Base-by-base conservation (phyloP, 2,113 vertebrate genomes). In the Rhizomys pruinosus region DNA sequence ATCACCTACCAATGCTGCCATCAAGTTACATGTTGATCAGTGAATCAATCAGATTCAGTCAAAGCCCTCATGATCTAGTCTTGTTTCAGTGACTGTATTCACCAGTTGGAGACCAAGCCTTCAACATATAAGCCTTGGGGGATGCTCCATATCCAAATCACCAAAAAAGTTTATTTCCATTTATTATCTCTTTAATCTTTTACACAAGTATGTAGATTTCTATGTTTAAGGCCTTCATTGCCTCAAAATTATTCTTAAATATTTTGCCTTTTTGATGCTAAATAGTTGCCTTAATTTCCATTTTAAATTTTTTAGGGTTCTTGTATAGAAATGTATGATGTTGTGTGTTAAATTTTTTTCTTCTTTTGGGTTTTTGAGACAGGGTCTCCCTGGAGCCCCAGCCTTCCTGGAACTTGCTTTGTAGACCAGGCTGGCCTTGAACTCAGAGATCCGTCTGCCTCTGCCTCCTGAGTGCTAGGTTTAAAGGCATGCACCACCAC, bases 301-400 rank as follows among this genome's bases (percentile, higher is more conserved):
- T 76, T 93, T 89, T 55, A 25, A 63, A 39, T 88, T 84, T 23
- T 79, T 93, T n/a, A 69, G 63, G 86, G 7, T 86, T 87, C 37
- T 2, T 71, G 20, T 42, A n/a, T 52, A 55, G 66, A 66, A 90
- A 79, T 64, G 68, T 32, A 90, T 57, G 34, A 78, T 57, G 37
- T 89, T 42, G 32, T 39, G 29, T 80, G 23, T 72, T 73, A 84
- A 61, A n/a, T n/a, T n/a, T n/a, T n/a, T n/a, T n/a, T n/a, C n/a
- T n/a, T n/a, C n/a, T n/a, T n/a, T n/a, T n/a, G n/a, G n/a, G n/a
- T n/a, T n/a, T n/a, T n/a, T n/a, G n/a, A n/a, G n/a, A n/a, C n/a
- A n/a, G n/a, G n/a, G n/a, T n/a, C n/a, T n/a, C n/a, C n/a, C n/a
- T n/a, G n/a, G n/a, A n/a, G n/a, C n/a, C n/a, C n/a, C n/a, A n/a